phyloP scores from a whole-genome alignment of 2,797 vertebrate genomes.

The Siniperca scherzeri region DNA sequence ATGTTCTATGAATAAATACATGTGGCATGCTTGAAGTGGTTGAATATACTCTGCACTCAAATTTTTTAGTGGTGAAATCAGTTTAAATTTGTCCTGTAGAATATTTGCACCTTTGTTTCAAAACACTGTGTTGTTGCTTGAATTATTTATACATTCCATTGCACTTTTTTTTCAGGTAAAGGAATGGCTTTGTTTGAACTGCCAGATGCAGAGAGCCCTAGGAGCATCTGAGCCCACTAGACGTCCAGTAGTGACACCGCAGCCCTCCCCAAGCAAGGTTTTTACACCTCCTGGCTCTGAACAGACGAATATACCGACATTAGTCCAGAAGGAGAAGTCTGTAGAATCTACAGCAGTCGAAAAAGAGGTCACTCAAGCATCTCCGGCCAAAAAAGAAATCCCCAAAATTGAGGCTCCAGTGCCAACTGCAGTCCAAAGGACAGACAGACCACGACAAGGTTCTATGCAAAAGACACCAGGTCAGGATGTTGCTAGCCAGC shows the following conservation, averaged over 20 bases:
- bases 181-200: slow-evolving; percentile 98
- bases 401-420: slow-evolving; percentile 30
- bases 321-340: slow-evolving; percentile 55
- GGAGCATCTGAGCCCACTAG: slow-evolving; percentile 81
- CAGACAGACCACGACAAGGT: slow-evolving; percentile 17
- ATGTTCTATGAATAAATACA: neutral
- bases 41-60: neutral
- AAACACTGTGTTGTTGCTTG: neutral
- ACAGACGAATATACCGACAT: slow-evolving; percentile 40
- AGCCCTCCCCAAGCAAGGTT: slow-evolving; percentile 73
- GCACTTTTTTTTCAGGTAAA: slow-evolving; percentile 83
- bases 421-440: slow-evolving; percentile 34
- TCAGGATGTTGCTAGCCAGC: slow-evolving; percentile 61
- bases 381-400: slow-evolving; percentile 39
- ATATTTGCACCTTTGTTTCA: neutral
- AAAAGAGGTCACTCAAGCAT: slow-evolving; percentile 52
- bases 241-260: slow-evolving; percentile 73
- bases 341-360: slow-evolving; percentile 26
- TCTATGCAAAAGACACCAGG: slow-evolving; percentile 46
- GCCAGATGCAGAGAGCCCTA: slow-evolving; percentile 94
- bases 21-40: neutral
- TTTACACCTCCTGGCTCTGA: slow-evolving; percentile 31
- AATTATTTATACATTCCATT: neutral
- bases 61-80: neutral
- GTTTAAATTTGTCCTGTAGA: neutral